Base-by-base conservation (phyloP, 1,140 invertebrate species). In the Telenomus remus region DNA sequence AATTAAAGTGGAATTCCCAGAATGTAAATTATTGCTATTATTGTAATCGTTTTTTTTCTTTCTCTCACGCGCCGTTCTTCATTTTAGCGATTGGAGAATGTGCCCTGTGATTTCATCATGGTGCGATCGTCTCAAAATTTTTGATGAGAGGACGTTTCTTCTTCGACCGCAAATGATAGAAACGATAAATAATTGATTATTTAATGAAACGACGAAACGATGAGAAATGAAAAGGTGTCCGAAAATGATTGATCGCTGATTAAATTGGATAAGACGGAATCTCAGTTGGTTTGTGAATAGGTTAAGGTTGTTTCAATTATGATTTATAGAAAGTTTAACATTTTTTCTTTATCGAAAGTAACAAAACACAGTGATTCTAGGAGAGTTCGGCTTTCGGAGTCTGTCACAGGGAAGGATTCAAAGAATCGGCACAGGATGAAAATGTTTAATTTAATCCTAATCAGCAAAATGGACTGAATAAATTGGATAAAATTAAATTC, bases 1-100 rank as follows among this genome's bases (percentile, higher is more conserved):
- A 63, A 68, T 63, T 64, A 59, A 75, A 64, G 53, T 13, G 42
- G 39, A 49, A 73, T 66, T 64, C 55, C 60, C 34, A 59, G 68
- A 72, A 72, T 72, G 59, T 64, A 57, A 64, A 72, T 72, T 72
- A 64, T 51, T 56, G 12, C 13, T 13, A 13, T 44, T 14, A 12
- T 12, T 44, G 11, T 44, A 1, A 44, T 14, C n/a, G 55, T 57
- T 64, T 72, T 53, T 63, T 39, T 16, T 43, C 12, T 48, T 35
- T 37, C 27, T 15, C 13, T 39, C 7, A n/a, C n/a, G n/a, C 35
- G 46, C 16, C 6, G 27, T 33, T 12, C 16, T 12, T 44, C 3
- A n/a, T 13, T 44, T 44, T 44, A 12, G 43, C 12, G 12, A 44
- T 44, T 13, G 3, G 12, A 12, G 43, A 12, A 12, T 12, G 13